Evolutionary conservation across 2,797 vertebrate species (phyloP), one percentile per base, ranked within the genome.

Genomic region (Paguma larvata): DNA sequence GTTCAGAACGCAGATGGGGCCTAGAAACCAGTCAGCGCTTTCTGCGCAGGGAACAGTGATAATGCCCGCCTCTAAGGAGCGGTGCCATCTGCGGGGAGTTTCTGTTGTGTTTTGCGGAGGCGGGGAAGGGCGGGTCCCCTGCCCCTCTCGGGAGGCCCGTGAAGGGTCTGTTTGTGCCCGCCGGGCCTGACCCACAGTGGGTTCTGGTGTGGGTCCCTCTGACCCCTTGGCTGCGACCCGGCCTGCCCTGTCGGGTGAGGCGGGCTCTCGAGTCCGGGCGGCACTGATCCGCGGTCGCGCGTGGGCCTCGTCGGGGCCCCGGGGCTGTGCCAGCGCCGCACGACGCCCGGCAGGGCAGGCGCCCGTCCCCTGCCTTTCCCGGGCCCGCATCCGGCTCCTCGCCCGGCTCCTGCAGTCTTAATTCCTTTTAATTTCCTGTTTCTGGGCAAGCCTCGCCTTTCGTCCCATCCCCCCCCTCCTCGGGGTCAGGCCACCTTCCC

Each of bases 351-450:
- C 15, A 10, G 48, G 51, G 70, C 56, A 53, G 18, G 46, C 1
- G 4, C 68, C 6, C 15, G 10, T 53, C n/a, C 53, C 56, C 27
- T 48, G 80, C 87, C 77, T 90, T 53, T 21, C 5, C 89, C 34
- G 6, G 21, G 90, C 92, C 32, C 44, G 41, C 2, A 0, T 72
- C 90, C 48, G 56, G 53, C 80, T 89, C 25, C 77, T 70, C 56
- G 53, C 78, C 83, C 19, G 1, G 25, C 77, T 75, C 56, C 41
- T 4, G 0, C 65, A 7, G 78, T 75, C 92, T 78, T 94, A 91
- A 93, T 95, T 96, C 92, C 85, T 95, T 97, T 97, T 96, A 82
- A 95, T 98, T 97, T 98, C 97, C 98, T 97, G 98, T 95, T 92
- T 70, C 89, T 59, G 53, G 84, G 78, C 93, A 51, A 86, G 82